Conservation (phyloP, 2,888 invertebrate species). For the Hipparchia semele region DNA sequence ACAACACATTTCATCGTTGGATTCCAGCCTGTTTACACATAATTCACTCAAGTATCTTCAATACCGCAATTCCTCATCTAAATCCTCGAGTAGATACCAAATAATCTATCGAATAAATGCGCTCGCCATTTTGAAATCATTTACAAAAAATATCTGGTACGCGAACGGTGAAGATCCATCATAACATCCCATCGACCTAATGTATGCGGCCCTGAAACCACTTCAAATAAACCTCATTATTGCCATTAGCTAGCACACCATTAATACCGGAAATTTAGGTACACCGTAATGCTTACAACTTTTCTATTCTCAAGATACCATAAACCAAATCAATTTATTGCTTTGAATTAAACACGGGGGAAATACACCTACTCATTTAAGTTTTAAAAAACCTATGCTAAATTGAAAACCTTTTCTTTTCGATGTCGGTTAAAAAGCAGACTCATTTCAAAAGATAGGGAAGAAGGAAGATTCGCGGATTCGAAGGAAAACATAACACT, state of each 20-base stretch:
- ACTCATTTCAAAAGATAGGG: neutral
- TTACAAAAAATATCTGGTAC: conserved; percentile 21
- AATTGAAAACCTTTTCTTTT: too few species aligned
- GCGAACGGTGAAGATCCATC: conserved; percentile 45
- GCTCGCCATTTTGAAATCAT: conserved; percentile 19
- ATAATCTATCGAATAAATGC: neutral
- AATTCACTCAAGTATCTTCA: conserved; percentile 15
- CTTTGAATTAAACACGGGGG: neutral
- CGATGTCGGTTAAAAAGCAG: too few species aligned
- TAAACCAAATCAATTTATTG: conserved; percentile 1
- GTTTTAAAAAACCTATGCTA: too few species aligned
- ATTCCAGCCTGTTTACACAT: conserved; percentile 13
- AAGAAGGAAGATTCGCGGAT: too few species aligned
- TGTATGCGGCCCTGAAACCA: conserved; percentile 48
- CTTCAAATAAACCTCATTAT: conserved; percentile 61
- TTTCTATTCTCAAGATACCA: conserved; percentile 18
- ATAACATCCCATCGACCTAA: conserved; percentile 58
- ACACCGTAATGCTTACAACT: conserved; percentile 20
- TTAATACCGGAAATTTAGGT: conserved; percentile 49
- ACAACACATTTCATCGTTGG: neutral
- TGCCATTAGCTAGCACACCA: conserved; percentile 38
- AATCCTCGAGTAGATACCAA: conserved; percentile 6
- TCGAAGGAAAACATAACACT: too few species aligned
- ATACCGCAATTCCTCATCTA: conserved; percentile 7
- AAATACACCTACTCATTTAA: neutral